Percentiles rank a stretch among this genome's conserved stretches.
phyloP scores from a whole-genome alignment of 2,113 vertebrate species.

The Gallinago paraguaiae region DNA sequence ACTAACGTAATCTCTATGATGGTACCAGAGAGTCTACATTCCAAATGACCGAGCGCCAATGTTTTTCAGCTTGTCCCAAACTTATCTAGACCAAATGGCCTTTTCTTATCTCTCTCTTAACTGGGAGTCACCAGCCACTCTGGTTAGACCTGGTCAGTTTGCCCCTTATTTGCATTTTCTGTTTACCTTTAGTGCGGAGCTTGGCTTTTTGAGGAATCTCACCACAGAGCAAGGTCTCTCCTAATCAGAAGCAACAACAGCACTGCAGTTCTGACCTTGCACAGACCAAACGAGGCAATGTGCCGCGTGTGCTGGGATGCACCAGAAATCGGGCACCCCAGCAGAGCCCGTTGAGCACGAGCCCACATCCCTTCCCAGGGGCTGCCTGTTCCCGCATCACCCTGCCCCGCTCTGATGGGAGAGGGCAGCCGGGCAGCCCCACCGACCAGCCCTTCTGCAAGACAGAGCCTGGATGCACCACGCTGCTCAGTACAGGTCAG shows the following conservation, averaged over 20 bases:
- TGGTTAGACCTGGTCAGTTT: background rate
- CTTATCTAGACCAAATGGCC: background rate
- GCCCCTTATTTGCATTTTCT: background rate
- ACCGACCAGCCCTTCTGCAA: accelerated
- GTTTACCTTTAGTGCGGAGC: background rate
- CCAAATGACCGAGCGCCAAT: background rate
- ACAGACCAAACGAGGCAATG: background rate
- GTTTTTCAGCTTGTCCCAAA: background rate
- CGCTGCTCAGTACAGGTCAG: accelerated
- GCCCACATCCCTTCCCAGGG: accelerated
- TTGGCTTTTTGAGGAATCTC: background rate
- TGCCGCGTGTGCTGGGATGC: accelerated
- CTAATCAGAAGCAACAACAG: background rate
- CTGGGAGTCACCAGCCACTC: background rate
- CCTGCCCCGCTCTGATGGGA: background rate
- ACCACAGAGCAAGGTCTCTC: background rate
- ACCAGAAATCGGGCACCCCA: background rate
- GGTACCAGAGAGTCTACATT: background rate
- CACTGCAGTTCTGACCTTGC: accelerated
- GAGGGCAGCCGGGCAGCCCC: background rate
- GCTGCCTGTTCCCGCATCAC: accelerated
- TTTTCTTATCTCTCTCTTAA: background rate
- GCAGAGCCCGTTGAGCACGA: too few relatives aligned
- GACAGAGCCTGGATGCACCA: background rate
- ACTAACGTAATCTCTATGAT: accelerated